These are phyloP conservation scores for Daptonema setosum DNA, from an alignment of 2,888 invertebrate species.

Conservation along the genomic window DNA sequence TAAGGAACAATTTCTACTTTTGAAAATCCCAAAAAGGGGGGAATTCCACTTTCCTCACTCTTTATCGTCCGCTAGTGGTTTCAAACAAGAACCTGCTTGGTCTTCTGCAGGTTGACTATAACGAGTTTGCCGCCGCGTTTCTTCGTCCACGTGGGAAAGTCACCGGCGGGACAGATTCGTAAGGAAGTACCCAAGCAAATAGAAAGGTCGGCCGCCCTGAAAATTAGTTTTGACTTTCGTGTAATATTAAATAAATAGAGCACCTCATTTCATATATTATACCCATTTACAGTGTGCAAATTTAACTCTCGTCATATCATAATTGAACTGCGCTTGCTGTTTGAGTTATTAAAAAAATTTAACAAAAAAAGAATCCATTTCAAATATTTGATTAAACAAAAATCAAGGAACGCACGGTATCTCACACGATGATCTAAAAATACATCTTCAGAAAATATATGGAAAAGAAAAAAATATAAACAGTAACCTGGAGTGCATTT, in stretches of 20 bases:
- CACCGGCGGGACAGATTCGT: constrained; percentile 89
- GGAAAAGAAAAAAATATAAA: too few relatives aligned
- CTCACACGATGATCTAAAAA: too few relatives aligned
- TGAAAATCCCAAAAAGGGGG: too few relatives aligned
- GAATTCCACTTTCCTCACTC: too few relatives aligned
- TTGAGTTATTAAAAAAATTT: constrained; percentile 4
- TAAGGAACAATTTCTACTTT: too few relatives aligned
- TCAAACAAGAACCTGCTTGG: constrained; percentile 68
- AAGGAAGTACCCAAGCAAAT: constrained; percentile 87
- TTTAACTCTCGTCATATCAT: too few relatives aligned
- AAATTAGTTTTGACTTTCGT: too few relatives aligned
- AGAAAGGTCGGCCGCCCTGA: constrained; percentile 68
- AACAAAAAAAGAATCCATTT: constrained; percentile 3
- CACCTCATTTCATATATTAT: not conserved
- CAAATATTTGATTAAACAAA: not conserved
- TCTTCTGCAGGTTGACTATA: constrained; percentile 87
- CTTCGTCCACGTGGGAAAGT: constrained; percentile 60
- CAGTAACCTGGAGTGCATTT: constrained; percentile 65
- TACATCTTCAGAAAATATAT: too few relatives aligned
- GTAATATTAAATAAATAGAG: constrained; percentile 1
- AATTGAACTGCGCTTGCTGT: too few relatives aligned
- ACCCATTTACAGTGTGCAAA: not conserved
- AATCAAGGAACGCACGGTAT: too few relatives aligned
- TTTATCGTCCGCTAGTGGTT: too few relatives aligned
- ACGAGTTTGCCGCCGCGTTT: constrained; percentile 67